phyloP scores from a whole-genome alignment of 2,888 invertebrate species.

The Xestia c-nigrum region DNA sequence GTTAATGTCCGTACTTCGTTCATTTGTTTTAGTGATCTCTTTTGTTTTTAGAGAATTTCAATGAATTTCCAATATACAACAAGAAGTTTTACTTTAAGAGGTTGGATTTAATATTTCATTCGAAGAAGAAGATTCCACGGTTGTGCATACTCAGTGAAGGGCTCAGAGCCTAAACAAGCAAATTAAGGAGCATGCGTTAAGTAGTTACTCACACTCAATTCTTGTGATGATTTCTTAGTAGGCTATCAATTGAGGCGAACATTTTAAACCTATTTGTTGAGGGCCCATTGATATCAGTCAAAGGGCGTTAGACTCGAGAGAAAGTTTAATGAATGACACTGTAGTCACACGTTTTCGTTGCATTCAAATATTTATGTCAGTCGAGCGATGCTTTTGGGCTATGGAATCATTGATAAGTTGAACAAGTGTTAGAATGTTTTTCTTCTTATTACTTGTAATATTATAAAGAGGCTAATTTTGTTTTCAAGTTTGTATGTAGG shows the following conservation, averaged over 20 bases:
- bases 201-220: conserved; percentile 65
- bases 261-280: conserved; percentile 71
- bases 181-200: conserved; percentile 58
- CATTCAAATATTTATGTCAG: conserved; percentile 74
- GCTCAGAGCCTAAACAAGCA: conserved; percentile 55
- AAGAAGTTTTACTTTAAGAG: conserved; percentile 13
- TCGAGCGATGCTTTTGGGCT: conserved; percentile 64
- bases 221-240: conserved; percentile 63
- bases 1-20: conserved; percentile 14
- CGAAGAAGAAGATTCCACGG: conserved; percentile 37
- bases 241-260: conserved; percentile 67
- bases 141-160: conserved; percentile 32
- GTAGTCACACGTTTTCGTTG: conserved; percentile 69
- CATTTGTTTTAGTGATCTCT: conserved; percentile 29
- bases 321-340: conserved; percentile 78
- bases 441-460: too few relatives aligned
- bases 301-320: conserved; percentile 74
- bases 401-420: conserved; percentile 55
- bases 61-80: conserved; percentile 19
- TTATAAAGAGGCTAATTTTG: too few relatives aligned
- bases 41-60: conserved; percentile 24
- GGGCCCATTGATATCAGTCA: conserved; percentile 71
- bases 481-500: too few relatives aligned
- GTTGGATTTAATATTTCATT: conserved; percentile 21
- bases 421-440: conserved; percentile 6